phyloP scores from a whole-genome alignment of 2,888 invertebrate genomes.

The Neuroscelio doddi region DNA sequence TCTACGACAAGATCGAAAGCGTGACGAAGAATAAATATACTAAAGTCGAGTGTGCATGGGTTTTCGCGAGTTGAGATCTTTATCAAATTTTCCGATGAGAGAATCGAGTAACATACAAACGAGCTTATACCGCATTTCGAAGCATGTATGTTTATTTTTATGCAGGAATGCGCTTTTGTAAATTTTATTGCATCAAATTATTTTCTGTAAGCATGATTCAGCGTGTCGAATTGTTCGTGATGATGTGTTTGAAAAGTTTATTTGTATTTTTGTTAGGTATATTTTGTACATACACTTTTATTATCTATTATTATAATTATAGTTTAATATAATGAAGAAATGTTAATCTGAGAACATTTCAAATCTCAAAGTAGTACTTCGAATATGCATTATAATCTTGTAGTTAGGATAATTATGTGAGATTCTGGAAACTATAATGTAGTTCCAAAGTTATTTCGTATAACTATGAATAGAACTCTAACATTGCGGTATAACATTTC shows the following conservation, averaged over 20 bases:
- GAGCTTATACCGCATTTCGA: slow-evolving; percentile 32
- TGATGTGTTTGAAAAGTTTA: background rate
- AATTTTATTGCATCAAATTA: slow-evolving; percentile 22
- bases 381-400: slow-evolving; percentile 14
- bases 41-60: slow-evolving; percentile 6
- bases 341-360: background rate
- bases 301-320: too few species aligned
- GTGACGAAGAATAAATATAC: slow-evolving; percentile 19
- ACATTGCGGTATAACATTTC: slow-evolving; percentile 5
- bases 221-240: slow-evolving; percentile 11
- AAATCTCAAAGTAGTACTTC: slow-evolving; percentile 8
- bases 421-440: slow-evolving; percentile 11
- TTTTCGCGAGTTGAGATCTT: slow-evolving; percentile 18
- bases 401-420: slow-evolving; percentile 21
- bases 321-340: too few species aligned
- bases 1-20: slow-evolving; percentile 72
- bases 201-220: slow-evolving; percentile 16
- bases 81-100: slow-evolving; percentile 29
- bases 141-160: slow-evolving; percentile 27
- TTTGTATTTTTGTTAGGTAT: too few species aligned
- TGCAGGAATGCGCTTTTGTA: slow-evolving; percentile 20
- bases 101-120: slow-evolving; percentile 23
- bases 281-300: too few species aligned
- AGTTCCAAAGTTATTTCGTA: slow-evolving; percentile 14
- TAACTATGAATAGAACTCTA: slow-evolving; percentile 6